These are phyloP conservation scores for Amaurobius ferox DNA, from an alignment of 2,888 invertebrate species.

Conservation along the genomic window DNA sequence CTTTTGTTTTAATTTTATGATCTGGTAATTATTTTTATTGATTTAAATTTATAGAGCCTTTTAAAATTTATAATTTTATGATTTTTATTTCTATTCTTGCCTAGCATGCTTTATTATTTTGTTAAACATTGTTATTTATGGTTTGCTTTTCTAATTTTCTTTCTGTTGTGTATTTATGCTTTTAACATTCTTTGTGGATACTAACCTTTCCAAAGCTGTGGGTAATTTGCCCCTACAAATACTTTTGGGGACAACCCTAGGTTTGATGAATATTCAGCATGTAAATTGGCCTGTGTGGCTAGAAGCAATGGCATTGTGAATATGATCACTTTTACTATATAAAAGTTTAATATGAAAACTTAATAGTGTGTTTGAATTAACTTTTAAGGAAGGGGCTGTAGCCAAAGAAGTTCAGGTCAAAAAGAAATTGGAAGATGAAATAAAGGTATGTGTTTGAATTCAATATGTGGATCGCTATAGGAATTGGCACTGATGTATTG, in stretches of 20 bases:
- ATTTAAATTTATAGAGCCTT: no score
- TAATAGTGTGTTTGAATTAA: conserved; percentile 60
- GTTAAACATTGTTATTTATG: no score
- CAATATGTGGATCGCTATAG: conserved; percentile 31
- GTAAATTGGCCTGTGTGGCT: conserved; percentile 6
- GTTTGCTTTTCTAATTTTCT: conserved; percentile 10
- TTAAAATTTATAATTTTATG: background rate
- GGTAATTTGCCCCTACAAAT: background rate
- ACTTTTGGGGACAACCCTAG: background rate
- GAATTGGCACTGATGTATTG: conserved; percentile 24
- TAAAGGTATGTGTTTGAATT: conserved; percentile 66
- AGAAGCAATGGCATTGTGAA: conserved; percentile 58
- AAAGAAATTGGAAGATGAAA: conserved; percentile 68
- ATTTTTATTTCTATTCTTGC: background rate
- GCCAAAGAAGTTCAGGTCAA: conserved; percentile 62
- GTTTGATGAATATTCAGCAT: background rate
- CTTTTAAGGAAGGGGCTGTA: conserved; percentile 70
- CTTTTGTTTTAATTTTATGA: no score
- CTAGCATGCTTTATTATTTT: background rate
- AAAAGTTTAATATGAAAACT: conserved; percentile 31
- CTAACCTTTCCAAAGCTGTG: conserved; percentile 4
- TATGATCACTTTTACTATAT: conserved; percentile 33
- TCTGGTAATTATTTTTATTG: no score
- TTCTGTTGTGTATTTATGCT: background rate
- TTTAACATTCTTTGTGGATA: background rate